Evolutionary conservation across 2,113 vertebrate species (phyloP).

Genomic region (Spilogale gracilis): DNA sequence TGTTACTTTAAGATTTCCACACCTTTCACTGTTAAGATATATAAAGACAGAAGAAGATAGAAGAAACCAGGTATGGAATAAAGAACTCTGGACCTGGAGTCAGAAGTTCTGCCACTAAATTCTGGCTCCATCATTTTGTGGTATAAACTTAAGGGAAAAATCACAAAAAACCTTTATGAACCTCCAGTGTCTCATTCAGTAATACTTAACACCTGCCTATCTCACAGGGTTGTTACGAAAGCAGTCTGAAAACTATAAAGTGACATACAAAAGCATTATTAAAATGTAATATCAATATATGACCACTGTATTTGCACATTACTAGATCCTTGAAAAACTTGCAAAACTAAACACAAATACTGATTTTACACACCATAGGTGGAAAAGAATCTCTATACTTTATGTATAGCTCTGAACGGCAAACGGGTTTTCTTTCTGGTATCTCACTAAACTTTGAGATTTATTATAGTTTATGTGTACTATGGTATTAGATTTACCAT

Average conservation of each 20-base stretch:
- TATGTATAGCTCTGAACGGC: constrained; percentile 35
- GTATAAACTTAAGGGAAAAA: background rate
- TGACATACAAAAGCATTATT: constrained; percentile 55
- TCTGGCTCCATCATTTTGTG: constrained; percentile 42
- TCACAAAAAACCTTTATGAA: constrained; percentile 1
- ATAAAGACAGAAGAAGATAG: constrained; percentile 46
- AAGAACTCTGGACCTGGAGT: constrained; percentile 42
- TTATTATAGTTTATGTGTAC: background rate
- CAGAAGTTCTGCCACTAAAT: constrained; percentile 60
- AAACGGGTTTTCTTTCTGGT: background rate
- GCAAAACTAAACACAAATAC: constrained; percentile 68
- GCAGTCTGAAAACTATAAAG: constrained; percentile 58
- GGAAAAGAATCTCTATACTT: constrained; percentile 49
- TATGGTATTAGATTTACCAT: background rate
- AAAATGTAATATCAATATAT: constrained; percentile 16
- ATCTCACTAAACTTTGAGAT: background rate
- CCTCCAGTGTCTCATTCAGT: background rate
- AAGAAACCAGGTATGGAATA: background rate
- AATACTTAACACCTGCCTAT: constrained; percentile 45
- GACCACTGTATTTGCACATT: constrained; percentile 47
- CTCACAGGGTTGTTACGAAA: constrained; percentile 41
- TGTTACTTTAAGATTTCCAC: background rate
- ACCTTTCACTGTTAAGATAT: constrained; percentile 22
- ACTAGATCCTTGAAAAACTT: constrained; percentile 52
- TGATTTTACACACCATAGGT: constrained; percentile 65